These are phyloP conservation scores for Cremastinae sp. DNA, from an alignment of 2,888 invertebrate species.

Conservation along the genomic window DNA sequence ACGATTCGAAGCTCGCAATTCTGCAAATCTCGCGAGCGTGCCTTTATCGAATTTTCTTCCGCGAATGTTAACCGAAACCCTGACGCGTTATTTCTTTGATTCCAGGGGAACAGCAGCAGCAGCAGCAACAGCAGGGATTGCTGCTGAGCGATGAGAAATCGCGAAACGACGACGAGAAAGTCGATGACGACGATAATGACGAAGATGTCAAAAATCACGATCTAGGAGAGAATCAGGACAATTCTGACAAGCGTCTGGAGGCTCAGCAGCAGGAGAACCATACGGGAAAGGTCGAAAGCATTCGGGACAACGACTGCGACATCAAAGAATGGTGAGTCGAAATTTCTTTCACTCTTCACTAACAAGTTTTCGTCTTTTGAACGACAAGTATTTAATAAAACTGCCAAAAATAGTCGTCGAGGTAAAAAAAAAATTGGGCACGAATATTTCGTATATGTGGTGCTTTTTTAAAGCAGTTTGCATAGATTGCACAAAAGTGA, in stretches of 20 bases:
- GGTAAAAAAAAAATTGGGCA: too few relatives aligned
- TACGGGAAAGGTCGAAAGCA: slow-evolving; percentile 48
- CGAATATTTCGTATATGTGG: too few relatives aligned
- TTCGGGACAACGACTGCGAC: slow-evolving; percentile 62
- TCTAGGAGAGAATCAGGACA: slow-evolving; percentile 32
- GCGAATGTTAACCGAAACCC: slow-evolving; percentile 34
- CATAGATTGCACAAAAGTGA: too few relatives aligned
- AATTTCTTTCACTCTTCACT: neutral
- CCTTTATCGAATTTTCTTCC: slow-evolving; percentile 54
- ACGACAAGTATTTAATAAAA: too few relatives aligned
- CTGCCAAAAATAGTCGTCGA: too few relatives aligned
- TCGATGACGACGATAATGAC: slow-evolving; percentile 62
- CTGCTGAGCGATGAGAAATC: slow-evolving; percentile 60
- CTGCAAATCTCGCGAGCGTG: slow-evolving; percentile 4
- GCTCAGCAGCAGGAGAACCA: slow-evolving; percentile 50
- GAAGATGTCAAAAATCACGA: slow-evolving; percentile 49
- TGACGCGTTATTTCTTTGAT: neutral
- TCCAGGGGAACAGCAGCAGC: slow-evolving; percentile 65
- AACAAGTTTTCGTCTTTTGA: neutral
- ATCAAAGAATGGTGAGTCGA: slow-evolving; percentile 69
- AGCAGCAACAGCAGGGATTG: slow-evolving; percentile 65
- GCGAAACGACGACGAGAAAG: slow-evolving; percentile 51
- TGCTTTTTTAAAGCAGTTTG: too few relatives aligned
- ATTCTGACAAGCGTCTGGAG: slow-evolving; percentile 42
- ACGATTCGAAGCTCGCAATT: too few relatives aligned